phyloP scores from a whole-genome alignment of 2,797 vertebrate genomes.

The Poecilia picta region DNA sequence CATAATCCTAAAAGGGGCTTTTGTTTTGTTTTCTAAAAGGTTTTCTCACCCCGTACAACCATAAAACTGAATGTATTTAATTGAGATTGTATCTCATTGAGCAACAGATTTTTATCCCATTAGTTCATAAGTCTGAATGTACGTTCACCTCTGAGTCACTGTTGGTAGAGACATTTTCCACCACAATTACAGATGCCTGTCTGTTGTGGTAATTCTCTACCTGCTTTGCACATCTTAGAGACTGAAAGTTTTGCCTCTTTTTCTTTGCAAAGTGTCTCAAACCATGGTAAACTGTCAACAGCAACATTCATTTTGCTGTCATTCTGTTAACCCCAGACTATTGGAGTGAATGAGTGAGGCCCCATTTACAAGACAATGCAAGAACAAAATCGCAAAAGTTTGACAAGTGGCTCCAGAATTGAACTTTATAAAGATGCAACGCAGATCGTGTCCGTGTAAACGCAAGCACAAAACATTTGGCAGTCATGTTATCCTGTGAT shows the following conservation, averaged over 20 bases:
- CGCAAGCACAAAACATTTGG: background rate
- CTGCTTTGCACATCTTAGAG: background rate
- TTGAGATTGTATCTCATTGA: background rate
- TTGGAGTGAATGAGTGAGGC: background rate
- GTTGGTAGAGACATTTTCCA: background rate
- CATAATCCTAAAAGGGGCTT: background rate
- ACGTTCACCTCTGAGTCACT: background rate
- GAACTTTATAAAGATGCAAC: background rate
- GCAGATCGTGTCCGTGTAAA: background rate
- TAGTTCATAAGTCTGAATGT: background rate
- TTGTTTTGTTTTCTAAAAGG: background rate
- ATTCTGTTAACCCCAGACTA: background rate
- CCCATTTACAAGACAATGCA: no score
- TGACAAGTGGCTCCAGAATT: background rate
- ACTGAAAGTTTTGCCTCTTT: background rate
- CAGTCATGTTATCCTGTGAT: background rate
- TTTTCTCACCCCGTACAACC: background rate
- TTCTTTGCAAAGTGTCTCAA: slow-evolving; percentile 1
- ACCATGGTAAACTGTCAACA: background rate
- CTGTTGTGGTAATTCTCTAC: slow-evolving; percentile 1
- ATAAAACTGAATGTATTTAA: background rate
- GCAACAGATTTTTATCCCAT: background rate
- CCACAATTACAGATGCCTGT: background rate
- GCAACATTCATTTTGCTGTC: background rate
- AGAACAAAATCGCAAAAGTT: background rate